Percentiles rank a stretch among this genome's conserved stretches.
Conservation (phyloP, 2,113 vertebrate genomes). For the Hippocampus zosterae region DNA sequence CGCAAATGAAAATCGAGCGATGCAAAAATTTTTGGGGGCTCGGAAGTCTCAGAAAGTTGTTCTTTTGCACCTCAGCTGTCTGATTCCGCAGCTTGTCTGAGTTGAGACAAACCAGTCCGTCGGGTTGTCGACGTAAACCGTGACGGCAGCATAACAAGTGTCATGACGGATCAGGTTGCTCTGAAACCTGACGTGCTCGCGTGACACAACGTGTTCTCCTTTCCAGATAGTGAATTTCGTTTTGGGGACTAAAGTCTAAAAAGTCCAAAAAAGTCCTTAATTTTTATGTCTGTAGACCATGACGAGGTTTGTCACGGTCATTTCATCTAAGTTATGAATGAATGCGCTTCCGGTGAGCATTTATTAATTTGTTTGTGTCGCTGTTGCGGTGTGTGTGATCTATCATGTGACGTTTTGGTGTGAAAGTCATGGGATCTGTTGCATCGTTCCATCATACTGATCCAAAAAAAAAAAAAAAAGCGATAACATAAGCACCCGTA, state of each 20-base stretch:
- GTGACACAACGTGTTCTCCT: not conserved
- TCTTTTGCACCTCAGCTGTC: not conserved
- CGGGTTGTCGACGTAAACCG: slow-evolving; percentile 23
- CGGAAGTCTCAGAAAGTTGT: no score
- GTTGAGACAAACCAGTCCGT: slow-evolving; percentile 45
- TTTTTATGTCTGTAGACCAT: no score
- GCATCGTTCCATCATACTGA: no score
- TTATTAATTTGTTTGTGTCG: no score
- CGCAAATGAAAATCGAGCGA: no score
- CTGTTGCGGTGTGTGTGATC: no score
- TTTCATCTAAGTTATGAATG: not conserved
- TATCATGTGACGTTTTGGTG: no score
- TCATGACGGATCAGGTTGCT: slow-evolving; percentile 52
- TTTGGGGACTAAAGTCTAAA: not conserved
- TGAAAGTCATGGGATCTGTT: no score
- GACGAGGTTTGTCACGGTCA: not conserved
- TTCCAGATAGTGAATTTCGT: not conserved
- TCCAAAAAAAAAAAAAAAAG: no score
- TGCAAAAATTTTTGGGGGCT: no score
- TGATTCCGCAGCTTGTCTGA: not conserved
- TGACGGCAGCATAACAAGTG: slow-evolving; percentile 30
- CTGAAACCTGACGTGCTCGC: slow-evolving; percentile 46
- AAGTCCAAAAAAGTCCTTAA: no score
- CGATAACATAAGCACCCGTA: no score
- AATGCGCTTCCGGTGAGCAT: not conserved